These are phyloP conservation scores for Hexactinellida sp. DNA, from an alignment of 37 sponge, comb jelly and placozoan genomes.

Conservation along the genomic window DNA sequence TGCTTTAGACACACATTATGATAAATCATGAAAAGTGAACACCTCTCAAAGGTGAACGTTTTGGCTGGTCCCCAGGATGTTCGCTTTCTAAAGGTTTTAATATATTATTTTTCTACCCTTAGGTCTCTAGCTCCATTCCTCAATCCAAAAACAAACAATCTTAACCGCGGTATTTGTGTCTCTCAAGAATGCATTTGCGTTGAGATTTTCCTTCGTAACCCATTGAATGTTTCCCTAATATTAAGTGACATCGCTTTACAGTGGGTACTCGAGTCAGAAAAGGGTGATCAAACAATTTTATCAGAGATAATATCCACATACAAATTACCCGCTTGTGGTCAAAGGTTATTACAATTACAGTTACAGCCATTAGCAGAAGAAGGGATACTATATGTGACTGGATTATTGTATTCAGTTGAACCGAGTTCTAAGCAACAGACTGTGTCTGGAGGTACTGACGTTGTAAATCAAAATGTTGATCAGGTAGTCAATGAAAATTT, in stretches of 20 bases:
- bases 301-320: not conserved
- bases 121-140: not conserved
- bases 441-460: not conserved
- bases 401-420: constrained; percentile 5
- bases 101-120: not conserved
- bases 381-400: not conserved
- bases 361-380: not conserved
- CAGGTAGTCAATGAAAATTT: too few species aligned
- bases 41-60: too few species aligned
- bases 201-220: not conserved
- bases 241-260: not conserved
- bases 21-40: too few species aligned
- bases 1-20: too few species aligned
- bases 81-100: too few species aligned
- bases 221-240: not conserved
- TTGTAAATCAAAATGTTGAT: not conserved
- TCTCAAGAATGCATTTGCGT: constrained; percentile 12
- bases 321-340: not conserved
- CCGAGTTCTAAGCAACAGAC: not conserved
- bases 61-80: too few species aligned
- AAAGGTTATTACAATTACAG: not conserved
- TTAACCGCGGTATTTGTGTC: not conserved
- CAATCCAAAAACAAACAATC: constrained; percentile 2
- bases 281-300: not conserved
- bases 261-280: not conserved